Conservation (phyloP, 1,140 invertebrate genomes). For the Cydia strobilella region DNA sequence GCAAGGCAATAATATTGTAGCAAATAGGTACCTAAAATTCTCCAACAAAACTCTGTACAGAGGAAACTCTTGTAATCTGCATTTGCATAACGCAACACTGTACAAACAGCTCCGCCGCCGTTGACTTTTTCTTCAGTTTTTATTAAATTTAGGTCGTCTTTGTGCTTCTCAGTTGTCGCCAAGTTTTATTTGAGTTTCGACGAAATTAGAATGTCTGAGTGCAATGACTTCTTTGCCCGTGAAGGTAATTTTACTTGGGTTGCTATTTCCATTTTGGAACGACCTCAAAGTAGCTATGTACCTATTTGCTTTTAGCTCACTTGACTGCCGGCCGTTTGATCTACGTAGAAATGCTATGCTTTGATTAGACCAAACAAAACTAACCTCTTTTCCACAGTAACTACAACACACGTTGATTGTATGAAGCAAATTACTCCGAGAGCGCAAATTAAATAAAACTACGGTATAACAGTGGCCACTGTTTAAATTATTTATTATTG, state of each 20-base stretch:
- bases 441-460: too few relatives aligned
- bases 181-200: slow-evolving; percentile 21
- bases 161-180: slow-evolving; percentile 17
- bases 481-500: too few relatives aligned
- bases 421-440: too few relatives aligned
- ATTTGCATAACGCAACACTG: slow-evolving; percentile 18
- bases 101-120: neutral
- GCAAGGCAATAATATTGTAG: neutral
- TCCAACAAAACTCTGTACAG: neutral
- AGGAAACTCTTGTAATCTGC: slow-evolving; percentile 16
- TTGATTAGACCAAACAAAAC: neutral
- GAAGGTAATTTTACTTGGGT: slow-evolving; percentile 1
- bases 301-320: neutral
- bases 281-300: neutral
- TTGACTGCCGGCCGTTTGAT: neutral
- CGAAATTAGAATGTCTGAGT: slow-evolving; percentile 20
- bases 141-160: slow-evolving; percentile 17
- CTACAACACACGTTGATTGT: too few relatives aligned
- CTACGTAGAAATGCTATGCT: neutral
- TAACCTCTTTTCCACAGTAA: neutral
- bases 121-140: slow-evolving; percentile 16
- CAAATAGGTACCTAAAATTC: neutral
- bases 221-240: neutral
- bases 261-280: neutral
- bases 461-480: too few relatives aligned